Base-by-base conservation (phyloP, 2,888 invertebrate species). In the Eurois occulta region DNA sequence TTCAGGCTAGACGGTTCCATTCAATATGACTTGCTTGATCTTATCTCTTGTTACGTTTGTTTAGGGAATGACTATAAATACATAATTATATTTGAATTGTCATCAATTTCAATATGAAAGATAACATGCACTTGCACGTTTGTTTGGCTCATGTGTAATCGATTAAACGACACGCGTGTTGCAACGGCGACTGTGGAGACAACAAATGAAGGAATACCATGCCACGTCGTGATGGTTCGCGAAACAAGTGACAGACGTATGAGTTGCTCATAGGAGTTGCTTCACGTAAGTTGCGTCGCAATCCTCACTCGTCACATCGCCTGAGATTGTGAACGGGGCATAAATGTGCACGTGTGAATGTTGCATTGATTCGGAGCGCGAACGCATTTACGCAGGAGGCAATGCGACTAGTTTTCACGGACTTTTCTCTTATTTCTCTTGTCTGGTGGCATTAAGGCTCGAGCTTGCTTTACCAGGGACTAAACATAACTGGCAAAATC, bases 1-100 rank as follows among this genome's bases (percentile, higher is more conserved):
- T 69, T 67, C 21, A 18, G 72, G 3, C 11, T 10, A 62, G 41
- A 32, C 10, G 7, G 5, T 71, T 73, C 41, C 18, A 46, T 77
- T 13, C 35, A 46, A 67, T 52, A 62, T 69, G 70, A 78, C 48
- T 62, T 60, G 78, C 60, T 78, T 60, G 48, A 78, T 78, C 21
- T 77, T 32, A 68, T 78, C 32, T 65, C 16, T n/a, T 6, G 18
- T 32, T 41, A 78, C 43, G 46, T 48, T 32, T 16, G 24, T 67
- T n/a, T 52, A 41, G 58, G 28, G 24, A 46, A 77, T 78, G 46
- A 78, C 38, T 66, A 16, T 65, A 35, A 46, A 78, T 78, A 41
- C 16, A 64, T n/a, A 8, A 65, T 41, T 28, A 41, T 41, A 41
- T 65, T 65, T 65, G 65, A 65, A 65, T 41, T 10, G 32, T 78